Percentiles rank a stretch among this genome's conserved stretches.
Evolutionary conservation across 2,797 vertebrate species (phyloP).

Genomic region (Pseudochromis fuscus): DNA sequence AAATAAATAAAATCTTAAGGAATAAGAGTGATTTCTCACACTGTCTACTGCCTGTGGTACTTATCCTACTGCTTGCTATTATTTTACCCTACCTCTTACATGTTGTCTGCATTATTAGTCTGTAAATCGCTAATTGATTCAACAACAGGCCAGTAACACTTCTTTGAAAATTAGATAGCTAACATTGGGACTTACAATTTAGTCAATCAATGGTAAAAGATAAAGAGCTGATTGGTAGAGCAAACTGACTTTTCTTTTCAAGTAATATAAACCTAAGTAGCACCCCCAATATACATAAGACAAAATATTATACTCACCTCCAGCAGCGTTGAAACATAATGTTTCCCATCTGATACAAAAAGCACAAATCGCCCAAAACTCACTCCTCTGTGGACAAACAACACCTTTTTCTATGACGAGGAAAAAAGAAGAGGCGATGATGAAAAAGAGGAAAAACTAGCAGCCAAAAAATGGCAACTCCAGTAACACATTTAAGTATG

Average conservation of each 20-base stretch:
- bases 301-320: constrained; percentile 80
- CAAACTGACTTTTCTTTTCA: no score
- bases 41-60: no score
- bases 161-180: background rate
- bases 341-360: constrained; percentile 92
- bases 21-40: no score
- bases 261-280: background rate
- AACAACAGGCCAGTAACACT: background rate
- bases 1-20: no score
- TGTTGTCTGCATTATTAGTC: background rate
- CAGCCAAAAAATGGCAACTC: background rate
- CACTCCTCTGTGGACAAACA: constrained; percentile 88
- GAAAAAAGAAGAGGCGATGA: constrained; percentile 10
- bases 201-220: background rate
- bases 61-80: background rate
- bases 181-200: background rate
- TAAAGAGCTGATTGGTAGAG: background rate
- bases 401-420: constrained; percentile 81
- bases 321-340: constrained; percentile 88
- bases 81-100: background rate
- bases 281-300: background rate
- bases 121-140: background rate
- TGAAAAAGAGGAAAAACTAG: background rate
- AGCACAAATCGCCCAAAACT: constrained; percentile 90
- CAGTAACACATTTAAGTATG: background rate